phyloP scores from a whole-genome alignment of 2,888 invertebrate species.

The Eupeodes luniger region DNA sequence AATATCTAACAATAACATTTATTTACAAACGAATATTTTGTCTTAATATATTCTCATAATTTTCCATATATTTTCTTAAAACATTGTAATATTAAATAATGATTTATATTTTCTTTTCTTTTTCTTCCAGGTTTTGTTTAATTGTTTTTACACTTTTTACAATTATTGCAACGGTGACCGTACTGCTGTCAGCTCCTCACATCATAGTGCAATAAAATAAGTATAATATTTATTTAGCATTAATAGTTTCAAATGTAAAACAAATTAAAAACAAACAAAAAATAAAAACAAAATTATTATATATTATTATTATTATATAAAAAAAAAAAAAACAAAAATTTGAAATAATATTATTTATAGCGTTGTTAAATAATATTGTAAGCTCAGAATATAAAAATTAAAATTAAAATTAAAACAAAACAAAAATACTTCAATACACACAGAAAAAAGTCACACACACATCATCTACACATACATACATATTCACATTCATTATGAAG shows the following conservation, averaged over 20 bases:
- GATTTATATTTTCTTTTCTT: conserved; percentile 36
- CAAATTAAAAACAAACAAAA: conserved; percentile 62
- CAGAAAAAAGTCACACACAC: conserved; percentile 44
- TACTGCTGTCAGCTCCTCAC: conserved; percentile 95
- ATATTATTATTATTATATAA: conserved; percentile 77
- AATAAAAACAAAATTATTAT: conserved; percentile 22
- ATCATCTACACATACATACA: conserved; percentile 62
- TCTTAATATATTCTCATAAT: not conserved
- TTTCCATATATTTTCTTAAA: not conserved
- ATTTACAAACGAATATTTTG: too few relatives aligned
- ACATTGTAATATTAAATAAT: not conserved
- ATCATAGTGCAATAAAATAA: conserved; percentile 94
- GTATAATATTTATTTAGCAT: conserved; percentile 77
- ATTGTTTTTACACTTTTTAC: conserved; percentile 98
- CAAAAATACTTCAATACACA: conserved; percentile 4
- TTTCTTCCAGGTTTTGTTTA: conserved; percentile 91
- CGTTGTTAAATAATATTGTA: conserved; percentile 77
- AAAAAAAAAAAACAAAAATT: conserved; percentile 73
- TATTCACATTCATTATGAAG: too few relatives aligned
- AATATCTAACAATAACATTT: too few relatives aligned
- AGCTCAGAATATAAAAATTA: conserved; percentile 50
- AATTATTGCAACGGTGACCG: conserved; percentile 95
- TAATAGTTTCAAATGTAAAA: conserved; percentile 78
- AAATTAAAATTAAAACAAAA: not conserved
- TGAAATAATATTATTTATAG: conserved; percentile 73